Conservation (phyloP, 2,888 invertebrate species). For the Drosophila testacea region DNA sequence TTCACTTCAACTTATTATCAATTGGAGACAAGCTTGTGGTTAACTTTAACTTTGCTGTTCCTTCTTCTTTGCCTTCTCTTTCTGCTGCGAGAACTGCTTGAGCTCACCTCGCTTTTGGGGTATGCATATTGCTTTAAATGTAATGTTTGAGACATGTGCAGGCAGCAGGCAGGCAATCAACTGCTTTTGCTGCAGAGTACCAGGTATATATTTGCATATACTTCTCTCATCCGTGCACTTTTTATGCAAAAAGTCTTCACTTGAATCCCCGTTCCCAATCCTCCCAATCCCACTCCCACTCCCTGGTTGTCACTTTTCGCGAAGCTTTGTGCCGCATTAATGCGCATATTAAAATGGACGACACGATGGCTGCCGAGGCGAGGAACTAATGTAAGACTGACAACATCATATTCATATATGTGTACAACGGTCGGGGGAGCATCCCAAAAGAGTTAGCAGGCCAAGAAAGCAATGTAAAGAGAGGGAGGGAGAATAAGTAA, state of each 20-base stretch:
- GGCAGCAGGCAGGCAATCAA: conserved; percentile 58
- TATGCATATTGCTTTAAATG: conserved; percentile 31
- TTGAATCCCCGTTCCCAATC: background rate
- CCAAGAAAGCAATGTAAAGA: background rate
- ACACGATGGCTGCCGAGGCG: conserved; percentile 17
- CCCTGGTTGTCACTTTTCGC: conserved; percentile 66
- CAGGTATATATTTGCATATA: conserved; percentile 67
- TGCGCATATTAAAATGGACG: conserved; percentile 69
- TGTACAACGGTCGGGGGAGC: background rate
- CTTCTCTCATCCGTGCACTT: conserved; percentile 25
- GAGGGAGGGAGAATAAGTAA: too few relatives aligned
- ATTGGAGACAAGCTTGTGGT: background rate
- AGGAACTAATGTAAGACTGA: conserved; percentile 61
- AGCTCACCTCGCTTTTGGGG: conserved; percentile 15
- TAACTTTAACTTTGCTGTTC: background rate
- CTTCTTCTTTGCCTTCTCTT: background rate
- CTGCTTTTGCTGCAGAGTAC: conserved; percentile 36
- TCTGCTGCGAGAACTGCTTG: background rate
- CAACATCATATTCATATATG: conserved; percentile 53
- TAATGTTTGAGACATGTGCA: conserved; percentile 48
- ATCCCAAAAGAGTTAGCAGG: conserved; percentile 52
- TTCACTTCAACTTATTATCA: background rate
- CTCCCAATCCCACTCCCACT: background rate
- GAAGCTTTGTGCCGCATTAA: conserved; percentile 75
- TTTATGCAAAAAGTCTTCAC: conserved; percentile 27